phyloP scores from a whole-genome alignment of 2,888 invertebrate genomes.

The Calliphora vomitoria region DNA sequence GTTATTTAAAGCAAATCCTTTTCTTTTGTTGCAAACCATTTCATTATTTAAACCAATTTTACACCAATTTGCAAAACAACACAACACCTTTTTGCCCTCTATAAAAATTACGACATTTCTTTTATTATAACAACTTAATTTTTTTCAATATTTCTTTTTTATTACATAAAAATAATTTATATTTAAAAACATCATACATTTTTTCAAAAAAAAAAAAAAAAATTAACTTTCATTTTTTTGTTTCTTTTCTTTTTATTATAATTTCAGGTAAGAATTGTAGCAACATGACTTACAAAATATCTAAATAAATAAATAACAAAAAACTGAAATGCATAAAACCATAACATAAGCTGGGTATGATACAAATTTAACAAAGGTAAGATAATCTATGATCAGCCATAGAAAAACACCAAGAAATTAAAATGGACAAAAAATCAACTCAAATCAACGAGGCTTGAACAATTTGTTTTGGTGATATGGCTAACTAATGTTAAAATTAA shows the following conservation, averaged over 20 bases:
- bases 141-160: not conserved
- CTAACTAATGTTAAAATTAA: constrained; percentile 33
- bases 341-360: constrained; percentile 29
- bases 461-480: constrained; percentile 14
- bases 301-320: constrained; percentile 1
- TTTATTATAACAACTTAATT: not conserved
- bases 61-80: not conserved
- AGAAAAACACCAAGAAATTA: not conserved
- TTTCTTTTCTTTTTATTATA: constrained; percentile 28
- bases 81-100: not conserved
- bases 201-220: constrained; percentile 10
- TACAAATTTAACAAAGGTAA: constrained; percentile 58
- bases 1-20: not conserved
- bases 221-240: constrained; percentile 35
- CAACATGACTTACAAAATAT: constrained; percentile 8
- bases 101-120: not conserved
- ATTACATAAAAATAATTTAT: constrained; percentile 11
- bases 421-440: not conserved
- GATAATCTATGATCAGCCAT: constrained; percentile 34
- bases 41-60: not conserved
- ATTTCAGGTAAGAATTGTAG: constrained; percentile 70
- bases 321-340: constrained; percentile 31
- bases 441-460: constrained; percentile 66
- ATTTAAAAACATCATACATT: constrained; percentile 22
- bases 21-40: not conserved